Evolutionary conservation across 2,113 vertebrate genomes (phyloP), one percentile per base, ranked within the genome.

Genomic region (Pitta sordida): DNA sequence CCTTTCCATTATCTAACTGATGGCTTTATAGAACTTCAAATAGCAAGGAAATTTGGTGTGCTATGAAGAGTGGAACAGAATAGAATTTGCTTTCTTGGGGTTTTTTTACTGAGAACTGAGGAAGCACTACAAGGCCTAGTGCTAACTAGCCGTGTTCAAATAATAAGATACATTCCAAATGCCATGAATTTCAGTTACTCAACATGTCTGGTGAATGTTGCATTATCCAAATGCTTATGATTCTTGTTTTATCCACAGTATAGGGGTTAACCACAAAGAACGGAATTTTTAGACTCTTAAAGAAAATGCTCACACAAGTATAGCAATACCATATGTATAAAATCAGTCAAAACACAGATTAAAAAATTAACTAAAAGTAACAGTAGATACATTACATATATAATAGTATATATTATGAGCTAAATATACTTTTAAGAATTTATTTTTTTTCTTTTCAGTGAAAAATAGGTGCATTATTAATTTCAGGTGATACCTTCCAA

Each of bases 101-200:
- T 70, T 77, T 91, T 90, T 81, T 41, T 11, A 62, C 37, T 52
- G 44, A 46, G 11, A 46, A 55, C 27, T 62, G 94, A 96, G 88
- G 96, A 97, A 88, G 88, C 52, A 63, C 69, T 58, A 37, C 46
- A 49, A 85, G 68, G 48, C 75, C 81, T 67, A 83, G 75, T 11
- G 9, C 52, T 91, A 96, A 60, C 20, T 88, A 96, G 75, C 49
- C n/a, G 3, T 48, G 30, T 89, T 91, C 18, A 83, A 52, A 95
- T 93, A 96, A 80, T 90, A 95, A 96, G 80, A 76, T 88, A 86
- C 67, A 94, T 93, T 95, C 90, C 20, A 69, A 86, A 64, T 63
- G 78, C 70, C 59, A 64, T 64, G 34, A 93, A 83, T 86, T 76
- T 67, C 68, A 90, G 82, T 58, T 83, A 84, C 64, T 92, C 78